These are phyloP conservation scores for Drosophila navojoa DNA, from an alignment of 1,140 invertebrate genomes.

Conservation along the genomic window DNA sequence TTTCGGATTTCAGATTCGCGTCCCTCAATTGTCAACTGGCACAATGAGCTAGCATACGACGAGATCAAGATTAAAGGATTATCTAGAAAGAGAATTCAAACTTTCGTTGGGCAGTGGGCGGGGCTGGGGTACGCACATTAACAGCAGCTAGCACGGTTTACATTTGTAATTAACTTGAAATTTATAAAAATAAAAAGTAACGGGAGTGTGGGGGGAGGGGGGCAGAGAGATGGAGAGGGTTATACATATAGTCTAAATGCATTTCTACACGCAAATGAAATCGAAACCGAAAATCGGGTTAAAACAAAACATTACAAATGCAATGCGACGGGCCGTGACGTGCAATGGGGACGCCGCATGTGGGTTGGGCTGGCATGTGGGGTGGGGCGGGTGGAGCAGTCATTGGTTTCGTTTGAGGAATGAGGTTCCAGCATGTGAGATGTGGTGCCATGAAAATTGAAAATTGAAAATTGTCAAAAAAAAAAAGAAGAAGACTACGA, in stretches of 20 bases:
- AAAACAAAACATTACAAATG: conserved; percentile 39
- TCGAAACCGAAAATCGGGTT: conserved; percentile 60
- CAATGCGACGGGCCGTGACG: conserved; percentile 26
- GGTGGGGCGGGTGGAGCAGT: neutral
- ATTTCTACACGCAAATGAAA: conserved; percentile 59
- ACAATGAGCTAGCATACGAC: neutral
- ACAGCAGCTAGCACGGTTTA: conserved; percentile 16
- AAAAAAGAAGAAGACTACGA: conserved; percentile 6
- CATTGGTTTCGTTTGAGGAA: neutral
- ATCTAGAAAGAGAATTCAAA: neutral
- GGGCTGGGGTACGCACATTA: conserved; percentile 6
- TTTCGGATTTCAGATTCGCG: neutral
- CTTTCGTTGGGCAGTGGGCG: neutral
- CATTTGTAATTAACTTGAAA: conserved; percentile 20
- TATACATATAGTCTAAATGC: conserved; percentile 21
- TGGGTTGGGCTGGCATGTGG: neutral
- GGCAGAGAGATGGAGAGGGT: neutral
- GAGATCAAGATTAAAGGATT: no score
- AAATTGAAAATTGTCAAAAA: conserved; percentile 47
- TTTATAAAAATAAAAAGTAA: conserved; percentile 4
- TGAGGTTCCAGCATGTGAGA: conserved; percentile 11
- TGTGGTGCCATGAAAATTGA: conserved; percentile 47
- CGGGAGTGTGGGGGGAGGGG: neutral
- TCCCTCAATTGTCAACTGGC: conserved; percentile 3
- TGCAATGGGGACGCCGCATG: neutral